phyloP scores from a whole-genome alignment of 2,113 vertebrate genomes.

The Marmota monax region DNA sequence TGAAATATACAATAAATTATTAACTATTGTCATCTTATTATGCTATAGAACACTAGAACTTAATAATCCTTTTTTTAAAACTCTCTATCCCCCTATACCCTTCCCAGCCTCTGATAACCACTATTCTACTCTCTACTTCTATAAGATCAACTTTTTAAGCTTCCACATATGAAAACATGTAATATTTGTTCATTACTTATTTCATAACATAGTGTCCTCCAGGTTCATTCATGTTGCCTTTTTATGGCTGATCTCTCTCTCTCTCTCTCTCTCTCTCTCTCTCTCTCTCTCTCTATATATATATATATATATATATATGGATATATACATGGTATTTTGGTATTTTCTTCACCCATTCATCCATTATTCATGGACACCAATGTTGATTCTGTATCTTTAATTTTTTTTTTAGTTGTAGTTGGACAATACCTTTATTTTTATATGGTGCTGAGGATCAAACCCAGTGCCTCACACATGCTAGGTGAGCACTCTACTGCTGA shows the following conservation, averaged over 20 bases:
- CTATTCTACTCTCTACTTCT: neutral
- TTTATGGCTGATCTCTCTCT: neutral
- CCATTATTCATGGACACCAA: neutral
- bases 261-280: no score
- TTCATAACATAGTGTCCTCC: neutral
- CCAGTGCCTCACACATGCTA: no score
- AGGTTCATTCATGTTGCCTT: neutral
- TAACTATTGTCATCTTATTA: neutral
- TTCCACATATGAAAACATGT: neutral
- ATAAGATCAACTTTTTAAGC: neutral
- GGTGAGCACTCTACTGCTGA: no score
- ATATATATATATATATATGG: no score
- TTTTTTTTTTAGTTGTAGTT: no score
- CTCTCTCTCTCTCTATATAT: no score
- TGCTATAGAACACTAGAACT: neutral
- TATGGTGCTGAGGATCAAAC: no score
- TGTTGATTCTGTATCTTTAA: neutral
- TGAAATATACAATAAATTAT: neutral
- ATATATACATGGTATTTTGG: no score
- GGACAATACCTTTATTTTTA: no score
- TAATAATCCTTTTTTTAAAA: neutral
- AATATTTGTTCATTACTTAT: neutral
- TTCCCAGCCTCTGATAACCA: neutral
- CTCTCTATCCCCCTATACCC: neutral
- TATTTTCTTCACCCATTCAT: neutral